phyloP scores from a whole-genome alignment of 2,797 vertebrate species.

The Argyrosomus regius region DNA sequence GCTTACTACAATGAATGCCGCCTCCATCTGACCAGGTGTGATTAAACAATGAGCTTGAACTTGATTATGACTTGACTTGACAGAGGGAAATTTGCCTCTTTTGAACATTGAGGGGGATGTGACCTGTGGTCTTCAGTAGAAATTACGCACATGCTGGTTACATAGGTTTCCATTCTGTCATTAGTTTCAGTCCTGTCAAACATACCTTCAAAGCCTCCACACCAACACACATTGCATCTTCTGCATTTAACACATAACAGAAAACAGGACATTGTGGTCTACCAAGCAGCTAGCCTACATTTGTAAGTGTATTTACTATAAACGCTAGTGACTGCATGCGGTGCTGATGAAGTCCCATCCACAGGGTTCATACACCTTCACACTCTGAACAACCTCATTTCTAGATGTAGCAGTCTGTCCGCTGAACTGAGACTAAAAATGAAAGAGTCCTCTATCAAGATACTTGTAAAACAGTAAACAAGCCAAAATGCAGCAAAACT shows the following conservation, averaged over 20 bases:
- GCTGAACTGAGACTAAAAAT: neutral
- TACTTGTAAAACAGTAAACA: neutral
- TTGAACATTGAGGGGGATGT: too few relatives aligned
- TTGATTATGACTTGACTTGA: too few relatives aligned
- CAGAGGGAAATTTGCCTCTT: too few relatives aligned
- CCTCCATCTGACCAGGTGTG: too few relatives aligned
- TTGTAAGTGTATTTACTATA: neutral
- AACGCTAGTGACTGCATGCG: neutral
- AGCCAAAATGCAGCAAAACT: too few relatives aligned
- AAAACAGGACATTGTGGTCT: slow-evolving; percentile 6
- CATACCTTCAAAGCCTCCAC: neutral
- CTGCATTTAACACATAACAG: neutral
- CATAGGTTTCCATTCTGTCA: neutral
- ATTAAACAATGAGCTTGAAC: too few relatives aligned
- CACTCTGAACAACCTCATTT: neutral
- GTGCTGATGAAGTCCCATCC: neutral
- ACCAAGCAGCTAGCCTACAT: neutral
- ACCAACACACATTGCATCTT: neutral
- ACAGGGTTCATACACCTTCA: neutral
- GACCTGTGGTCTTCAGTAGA: too few relatives aligned
- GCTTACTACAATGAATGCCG: too few relatives aligned
- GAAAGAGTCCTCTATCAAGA: neutral
- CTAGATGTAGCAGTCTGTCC: neutral
- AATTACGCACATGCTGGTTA: neutral
- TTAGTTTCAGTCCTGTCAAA: neutral